Conservation (phyloP, 2,888 invertebrate genomes). For the Palloptera scutellata region DNA sequence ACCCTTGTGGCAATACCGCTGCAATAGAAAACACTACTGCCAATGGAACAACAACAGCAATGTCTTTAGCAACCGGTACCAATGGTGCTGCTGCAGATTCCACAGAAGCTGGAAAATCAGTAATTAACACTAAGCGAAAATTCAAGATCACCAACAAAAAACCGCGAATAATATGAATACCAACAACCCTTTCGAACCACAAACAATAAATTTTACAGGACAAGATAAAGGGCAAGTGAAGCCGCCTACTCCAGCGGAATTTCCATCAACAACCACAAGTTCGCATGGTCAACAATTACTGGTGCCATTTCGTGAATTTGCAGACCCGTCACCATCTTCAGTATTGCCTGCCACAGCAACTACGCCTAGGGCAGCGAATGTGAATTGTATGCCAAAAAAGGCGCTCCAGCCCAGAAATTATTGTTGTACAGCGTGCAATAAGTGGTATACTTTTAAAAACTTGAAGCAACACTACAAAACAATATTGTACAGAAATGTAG, state of each 20-base stretch:
- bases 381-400: constrained; percentile 91
- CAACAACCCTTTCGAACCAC: too few species aligned
- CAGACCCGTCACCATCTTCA: constrained; percentile 69
- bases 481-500: constrained; percentile 88
- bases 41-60: too few species aligned
- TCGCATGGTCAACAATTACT: constrained; percentile 48
- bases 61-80: too few species aligned
- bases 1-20: too few species aligned
- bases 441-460: constrained; percentile 91
- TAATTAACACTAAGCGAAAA: too few species aligned
- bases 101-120: too few species aligned
- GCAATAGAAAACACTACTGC: too few species aligned
- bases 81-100: too few species aligned
- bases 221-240: constrained; percentile 20
- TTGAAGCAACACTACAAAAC: constrained; percentile 90
- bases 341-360: constrained; percentile 69
- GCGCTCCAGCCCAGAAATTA: constrained; percentile 89
- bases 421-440: constrained; percentile 90
- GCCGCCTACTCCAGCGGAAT: constrained; percentile 61
- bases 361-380: constrained; percentile 74
- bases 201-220: too few species aligned
- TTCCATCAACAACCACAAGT: constrained; percentile 60
- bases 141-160: too few species aligned
- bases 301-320: constrained; percentile 69
- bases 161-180: too few species aligned